Conservation (phyloP, 2,888 invertebrate species). For the Lamproptera curius region DNA sequence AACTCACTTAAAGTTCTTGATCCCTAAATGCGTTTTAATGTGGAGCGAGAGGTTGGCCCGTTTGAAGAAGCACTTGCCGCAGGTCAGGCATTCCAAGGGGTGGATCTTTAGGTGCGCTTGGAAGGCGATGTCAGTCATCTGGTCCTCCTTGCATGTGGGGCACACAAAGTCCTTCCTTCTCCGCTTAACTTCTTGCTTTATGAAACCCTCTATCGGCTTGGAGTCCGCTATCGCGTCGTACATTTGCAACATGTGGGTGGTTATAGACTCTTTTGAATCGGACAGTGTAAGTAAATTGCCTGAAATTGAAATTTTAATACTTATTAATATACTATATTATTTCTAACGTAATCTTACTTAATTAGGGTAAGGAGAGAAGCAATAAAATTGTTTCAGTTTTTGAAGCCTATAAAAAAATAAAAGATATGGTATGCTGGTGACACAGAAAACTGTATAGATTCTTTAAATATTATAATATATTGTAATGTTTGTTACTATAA, state of each 20-base stretch:
- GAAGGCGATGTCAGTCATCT: slow-evolving; percentile 82
- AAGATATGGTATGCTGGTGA: too few species aligned
- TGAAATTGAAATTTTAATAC: too few species aligned
- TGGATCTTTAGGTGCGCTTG: slow-evolving; percentile 87
- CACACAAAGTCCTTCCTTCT: slow-evolving; percentile 55
- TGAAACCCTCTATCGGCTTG: slow-evolving; percentile 67
- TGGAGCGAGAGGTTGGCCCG: slow-evolving; percentile 87
- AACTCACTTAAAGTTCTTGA: slow-evolving; percentile 82
- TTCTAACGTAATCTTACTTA: too few species aligned
- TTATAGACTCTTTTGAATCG: slow-evolving; percentile 54
- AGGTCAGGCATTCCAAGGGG: slow-evolving; percentile 89
- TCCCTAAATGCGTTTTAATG: slow-evolving; percentile 87
- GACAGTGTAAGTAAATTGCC: slow-evolving; percentile 46
- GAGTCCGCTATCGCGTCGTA: slow-evolving; percentile 52
- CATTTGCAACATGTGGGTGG: slow-evolving; percentile 47
- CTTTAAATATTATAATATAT: too few species aligned
- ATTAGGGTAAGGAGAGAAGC: too few species aligned
- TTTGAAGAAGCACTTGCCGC: slow-evolving; percentile 87
- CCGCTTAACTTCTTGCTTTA: slow-evolving; percentile 62
- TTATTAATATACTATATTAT: too few species aligned
- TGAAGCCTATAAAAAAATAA: too few species aligned
- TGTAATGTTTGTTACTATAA: too few species aligned
- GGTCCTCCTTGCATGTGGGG: slow-evolving; percentile 77
- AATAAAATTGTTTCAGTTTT: too few species aligned
- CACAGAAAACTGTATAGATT: too few species aligned